These are phyloP conservation scores for Lethrus apterus DNA, from an alignment of 1,140 invertebrate species.

Conservation along the genomic window DNA sequence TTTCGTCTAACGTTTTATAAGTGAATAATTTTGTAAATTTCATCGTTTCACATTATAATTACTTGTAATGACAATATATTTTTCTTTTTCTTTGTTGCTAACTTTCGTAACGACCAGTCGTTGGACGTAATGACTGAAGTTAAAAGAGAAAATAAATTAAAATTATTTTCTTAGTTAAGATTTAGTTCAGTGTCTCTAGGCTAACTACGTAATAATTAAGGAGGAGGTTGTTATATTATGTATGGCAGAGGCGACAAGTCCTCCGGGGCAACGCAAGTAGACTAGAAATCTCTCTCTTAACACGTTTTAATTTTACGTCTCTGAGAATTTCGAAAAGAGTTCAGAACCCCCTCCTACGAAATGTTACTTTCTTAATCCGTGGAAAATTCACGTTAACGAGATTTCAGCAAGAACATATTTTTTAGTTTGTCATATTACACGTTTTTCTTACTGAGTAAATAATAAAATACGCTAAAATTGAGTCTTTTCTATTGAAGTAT, in stretches of 20 bases:
- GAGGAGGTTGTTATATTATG: conserved; percentile 25
- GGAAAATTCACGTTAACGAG: conserved; percentile 13
- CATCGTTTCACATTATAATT: too few relatives aligned
- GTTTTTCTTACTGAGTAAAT: too few relatives aligned
- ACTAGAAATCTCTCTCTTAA: conserved; percentile 19
- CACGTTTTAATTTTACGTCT: conserved; percentile 18
- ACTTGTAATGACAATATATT: too few relatives aligned
- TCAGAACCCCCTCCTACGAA: conserved; percentile 4
- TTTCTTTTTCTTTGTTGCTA: too few relatives aligned
- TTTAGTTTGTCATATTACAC: too few relatives aligned
- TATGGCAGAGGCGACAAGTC: conserved; percentile 26
- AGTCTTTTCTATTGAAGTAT: too few relatives aligned
- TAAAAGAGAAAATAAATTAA: conserved; percentile 17
- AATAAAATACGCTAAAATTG: too few relatives aligned
- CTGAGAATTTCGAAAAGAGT: conserved; percentile 15
- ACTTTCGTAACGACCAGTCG: too few relatives aligned
- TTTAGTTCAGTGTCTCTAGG: conserved; percentile 26
- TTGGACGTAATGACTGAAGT: too few relatives aligned
- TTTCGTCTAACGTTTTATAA: too few relatives aligned
- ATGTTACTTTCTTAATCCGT: conserved; percentile 14
- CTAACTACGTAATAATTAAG: conserved; percentile 28
- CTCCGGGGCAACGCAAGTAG: conserved; percentile 17
- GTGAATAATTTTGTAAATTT: too few relatives aligned
- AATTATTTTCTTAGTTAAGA: conserved; percentile 30
- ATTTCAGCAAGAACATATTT: too few relatives aligned